Base-by-base conservation (phyloP, 2,113 vertebrate species). In the Shinisaurus crocodilurus region DNA sequence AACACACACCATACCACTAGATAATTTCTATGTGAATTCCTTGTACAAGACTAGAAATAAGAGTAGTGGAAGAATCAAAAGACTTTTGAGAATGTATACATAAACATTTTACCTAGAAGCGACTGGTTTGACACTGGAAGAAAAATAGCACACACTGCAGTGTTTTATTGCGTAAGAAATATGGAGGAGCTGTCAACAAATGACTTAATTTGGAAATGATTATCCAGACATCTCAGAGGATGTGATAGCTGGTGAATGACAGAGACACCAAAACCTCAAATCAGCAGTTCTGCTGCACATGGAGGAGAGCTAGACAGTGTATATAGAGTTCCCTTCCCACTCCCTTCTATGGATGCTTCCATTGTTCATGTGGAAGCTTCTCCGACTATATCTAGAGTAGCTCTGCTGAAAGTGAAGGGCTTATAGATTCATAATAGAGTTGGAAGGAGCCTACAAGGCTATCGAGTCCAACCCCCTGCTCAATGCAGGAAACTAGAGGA, bases 121-220 rank as follows among this genome's bases (percentile, higher is more conserved):
- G 81, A 65, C 67, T 72, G 57, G 81, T 88, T 85, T 89, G 72
- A 27, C 18, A 37, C 87, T 92, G 88, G 92, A 87, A 95, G 86
- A 89, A 86, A 90, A 95, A 72, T 81, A 93, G 94, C 92, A 87
- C 82, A 88, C 93, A 92, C 79, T 88, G 60, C 91, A 93, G 91
- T 82, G 94, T 93, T 92, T 93, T 70, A 40, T 32, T 81, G 77
- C 1, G 8, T n/a, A 34, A 54, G 25, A 77, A 79, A 90, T 85
- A 79, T 6, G 92, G 93, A 94, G 92, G 90, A 87, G 95, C 94
- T 97, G 93, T 88, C 89, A 95, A 92, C 90, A 96, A 92, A 92
- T 95, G 91, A 91, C 94, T 95, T 90, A 92, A 94, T 95, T 94
- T 95, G 89, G 91, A 96, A 97, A 94, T 94, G 89, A 92, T 85